These are phyloP conservation scores for Dolomedes plantarius DNA, from an alignment of 2,888 invertebrate genomes.

Conservation along the genomic window DNA sequence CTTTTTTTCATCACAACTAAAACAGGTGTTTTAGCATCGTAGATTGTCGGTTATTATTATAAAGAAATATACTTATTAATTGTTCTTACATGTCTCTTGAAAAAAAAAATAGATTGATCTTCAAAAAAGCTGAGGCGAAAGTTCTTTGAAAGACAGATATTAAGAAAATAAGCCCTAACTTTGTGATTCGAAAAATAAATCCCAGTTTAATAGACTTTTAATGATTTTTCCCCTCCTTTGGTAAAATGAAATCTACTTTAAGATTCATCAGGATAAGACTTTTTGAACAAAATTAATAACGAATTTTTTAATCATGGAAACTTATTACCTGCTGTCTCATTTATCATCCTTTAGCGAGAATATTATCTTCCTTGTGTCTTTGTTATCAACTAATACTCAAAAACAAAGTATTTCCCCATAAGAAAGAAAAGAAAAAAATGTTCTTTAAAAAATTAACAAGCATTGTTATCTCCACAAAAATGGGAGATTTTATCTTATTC, in stretches of 20 bases:
- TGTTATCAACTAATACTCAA: not conserved
- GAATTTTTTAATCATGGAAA: not conserved
- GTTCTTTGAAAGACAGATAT: too few species aligned
- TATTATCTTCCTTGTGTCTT: not conserved
- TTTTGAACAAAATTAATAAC: not conserved
- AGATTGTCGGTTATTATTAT: too few species aligned
- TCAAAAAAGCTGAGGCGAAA: too few species aligned
- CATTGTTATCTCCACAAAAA: not conserved
- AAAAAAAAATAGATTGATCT: too few species aligned
- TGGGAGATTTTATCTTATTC: not conserved
- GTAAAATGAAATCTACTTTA: not conserved
- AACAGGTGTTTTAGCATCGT: too few species aligned
- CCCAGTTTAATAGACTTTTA: constrained; percentile 1
- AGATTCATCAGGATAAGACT: not conserved
- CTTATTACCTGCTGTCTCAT: not conserved
- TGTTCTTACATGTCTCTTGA: too few species aligned
- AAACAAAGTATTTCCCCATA: not conserved
- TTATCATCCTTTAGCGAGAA: not conserved
- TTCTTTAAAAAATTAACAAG: not conserved
- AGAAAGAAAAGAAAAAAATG: not conserved
- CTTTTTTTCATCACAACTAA: too few species aligned
- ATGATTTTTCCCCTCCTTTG: not conserved
- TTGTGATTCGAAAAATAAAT: not conserved
- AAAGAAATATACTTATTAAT: too few species aligned
- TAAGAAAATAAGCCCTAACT: not conserved